A percentile compares a stretch with the other conserved stretches of the same genome.
phyloP scores from a whole-genome alignment of 2,797 vertebrate species.

The Psittacula echo region DNA sequence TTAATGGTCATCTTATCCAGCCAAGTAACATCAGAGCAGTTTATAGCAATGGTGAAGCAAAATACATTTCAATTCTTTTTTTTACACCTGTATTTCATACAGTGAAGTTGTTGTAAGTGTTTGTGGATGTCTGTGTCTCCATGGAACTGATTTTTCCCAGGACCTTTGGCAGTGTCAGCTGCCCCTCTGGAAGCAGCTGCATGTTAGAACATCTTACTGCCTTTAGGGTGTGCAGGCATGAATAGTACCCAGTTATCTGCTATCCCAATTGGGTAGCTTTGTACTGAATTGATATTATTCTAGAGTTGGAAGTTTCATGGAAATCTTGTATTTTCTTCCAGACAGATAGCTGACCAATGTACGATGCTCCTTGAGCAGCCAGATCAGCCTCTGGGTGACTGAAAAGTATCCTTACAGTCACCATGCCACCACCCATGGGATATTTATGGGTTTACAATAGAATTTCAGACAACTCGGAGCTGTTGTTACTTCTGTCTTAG shows the following conservation, averaged over 20 bases:
- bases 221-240: neutral
- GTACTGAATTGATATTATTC: neutral
- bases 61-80: neutral
- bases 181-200: neutral
- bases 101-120: neutral
- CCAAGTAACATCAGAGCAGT: neutral
- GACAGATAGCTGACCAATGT: neutral
- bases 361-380: neutral
- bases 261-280: neutral
- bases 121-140: neutral
- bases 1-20: neutral
- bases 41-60: neutral
- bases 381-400: neutral
- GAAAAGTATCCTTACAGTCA: neutral
- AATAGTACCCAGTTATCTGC: neutral
- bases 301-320: neutral
- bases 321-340: neutral
- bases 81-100: neutral
- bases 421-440: rapidly evolving
- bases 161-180: neutral
- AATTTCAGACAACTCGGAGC: neutral
- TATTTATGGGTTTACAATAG: neutral
- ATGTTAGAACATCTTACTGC: neutral
- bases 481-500: neutral
- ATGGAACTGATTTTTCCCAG: neutral